A percentile compares a stretch with the other conserved stretches of the same genome.
Conservation (phyloP, 2,113 vertebrate species). For the Xiphorhynchus elegans region DNA sequence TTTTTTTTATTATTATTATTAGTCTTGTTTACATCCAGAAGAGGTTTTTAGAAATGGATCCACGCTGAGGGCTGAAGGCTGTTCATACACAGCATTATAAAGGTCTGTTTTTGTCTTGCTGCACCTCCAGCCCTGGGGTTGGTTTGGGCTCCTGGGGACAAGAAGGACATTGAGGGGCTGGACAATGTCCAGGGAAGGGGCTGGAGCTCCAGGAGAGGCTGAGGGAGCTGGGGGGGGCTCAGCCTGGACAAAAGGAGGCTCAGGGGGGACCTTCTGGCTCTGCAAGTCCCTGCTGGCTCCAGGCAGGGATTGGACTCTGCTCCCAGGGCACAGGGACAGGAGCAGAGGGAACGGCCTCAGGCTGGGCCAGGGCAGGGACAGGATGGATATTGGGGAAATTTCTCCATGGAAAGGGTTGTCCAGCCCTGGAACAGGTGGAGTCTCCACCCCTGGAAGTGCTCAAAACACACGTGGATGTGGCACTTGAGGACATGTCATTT, state of each 20-base stretch:
- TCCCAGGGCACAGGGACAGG: not conserved
- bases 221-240: not conserved
- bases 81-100: accelerated
- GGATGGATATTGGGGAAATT: not conserved
- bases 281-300: not conserved
- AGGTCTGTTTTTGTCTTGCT: not conserved
- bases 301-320: not conserved
- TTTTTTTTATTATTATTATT: not conserved
- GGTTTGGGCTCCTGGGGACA: not conserved
- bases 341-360: not conserved
- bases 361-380: not conserved
- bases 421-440: not conserved
- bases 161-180: not conserved
- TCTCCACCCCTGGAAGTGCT: not conserved
- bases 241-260: not conserved
- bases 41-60: not conserved
- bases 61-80: not conserved
- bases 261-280: not conserved
- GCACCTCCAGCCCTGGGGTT: not conserved
- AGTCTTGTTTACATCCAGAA: not conserved
- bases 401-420: not conserved
- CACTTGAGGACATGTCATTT: not conserved
- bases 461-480: not conserved
- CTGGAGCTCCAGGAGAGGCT: not conserved
- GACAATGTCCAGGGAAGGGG: accelerated